Evolutionary conservation across 2,113 vertebrate species (phyloP).

Genomic region (Caranx melampygus): DNA sequence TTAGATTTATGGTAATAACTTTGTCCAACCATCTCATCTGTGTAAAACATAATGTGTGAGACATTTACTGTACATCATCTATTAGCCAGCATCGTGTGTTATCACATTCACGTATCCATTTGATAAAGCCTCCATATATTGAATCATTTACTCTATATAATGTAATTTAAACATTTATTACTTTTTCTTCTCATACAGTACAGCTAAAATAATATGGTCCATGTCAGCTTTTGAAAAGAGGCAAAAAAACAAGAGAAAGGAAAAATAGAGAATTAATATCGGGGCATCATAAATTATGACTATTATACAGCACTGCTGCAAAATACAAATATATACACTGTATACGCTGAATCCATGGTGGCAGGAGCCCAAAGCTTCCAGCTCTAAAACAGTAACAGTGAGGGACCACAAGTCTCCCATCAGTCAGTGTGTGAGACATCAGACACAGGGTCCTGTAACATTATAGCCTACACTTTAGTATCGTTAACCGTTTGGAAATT

Average conservation of each 20-base stretch:
- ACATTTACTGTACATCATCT: slow-evolving; percentile 40
- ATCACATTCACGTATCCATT: slow-evolving; percentile 31
- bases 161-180: slow-evolving; percentile 23
- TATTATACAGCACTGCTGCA: slow-evolving; percentile 56
- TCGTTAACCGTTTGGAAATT: background rate
- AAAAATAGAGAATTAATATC: slow-evolving; percentile 4
- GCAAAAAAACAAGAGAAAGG: background rate
- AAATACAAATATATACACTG: slow-evolving; percentile 65
- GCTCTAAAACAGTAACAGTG: slow-evolving; percentile 40
- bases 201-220: slow-evolving; percentile 33
- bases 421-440: slow-evolving; percentile 11
- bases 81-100: slow-evolving; percentile 2
- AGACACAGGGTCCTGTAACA: slow-evolving; percentile 21
- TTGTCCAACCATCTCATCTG: slow-evolving; percentile 21
- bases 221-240: slow-evolving; percentile 30
- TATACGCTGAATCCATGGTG: slow-evolving; percentile 56
- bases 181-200: slow-evolving; percentile 33
- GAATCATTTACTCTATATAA: slow-evolving; percentile 33
- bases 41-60: slow-evolving; percentile 34
- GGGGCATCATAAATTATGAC: slow-evolving; percentile 69
- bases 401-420: slow-evolving; percentile 15
- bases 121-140: slow-evolving; percentile 32
- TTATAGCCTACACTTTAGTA: background rate
- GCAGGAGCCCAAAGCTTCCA: slow-evolving; percentile 43
- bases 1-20: slow-evolving; percentile 52